Conservation (phyloP, 2,113 vertebrate genomes). For the Eolophus roseicapilla region DNA sequence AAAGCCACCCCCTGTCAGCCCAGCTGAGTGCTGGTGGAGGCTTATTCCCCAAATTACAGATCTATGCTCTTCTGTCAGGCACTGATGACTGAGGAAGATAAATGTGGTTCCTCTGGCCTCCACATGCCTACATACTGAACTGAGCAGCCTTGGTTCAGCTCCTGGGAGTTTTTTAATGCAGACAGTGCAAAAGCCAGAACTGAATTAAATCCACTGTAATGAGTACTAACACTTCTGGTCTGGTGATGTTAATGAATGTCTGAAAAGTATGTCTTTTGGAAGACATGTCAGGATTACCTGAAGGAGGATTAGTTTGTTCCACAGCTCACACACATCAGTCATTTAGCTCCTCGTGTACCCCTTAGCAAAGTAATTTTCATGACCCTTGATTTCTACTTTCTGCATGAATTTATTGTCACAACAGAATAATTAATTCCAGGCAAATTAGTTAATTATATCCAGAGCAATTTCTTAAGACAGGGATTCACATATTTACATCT, state of each 20-base stretch:
- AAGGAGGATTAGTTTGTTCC: slow-evolving; percentile 17
- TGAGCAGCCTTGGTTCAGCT: not conserved
- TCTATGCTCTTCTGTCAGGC: not conserved
- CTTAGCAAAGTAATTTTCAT: not conserved
- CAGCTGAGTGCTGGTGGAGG: fast-evolving
- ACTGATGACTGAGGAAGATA: not conserved
- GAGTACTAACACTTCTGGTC: not conserved
- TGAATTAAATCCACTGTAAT: slow-evolving; percentile 21
- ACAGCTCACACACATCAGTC: not conserved
- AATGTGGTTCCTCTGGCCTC: not conserved
- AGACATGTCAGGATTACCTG: slow-evolving; percentile 42
- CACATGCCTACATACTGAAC: not conserved
- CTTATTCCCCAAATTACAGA: not conserved
- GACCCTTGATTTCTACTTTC: not conserved
- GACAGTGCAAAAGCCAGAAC: not conserved
- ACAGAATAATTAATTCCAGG: not conserved
- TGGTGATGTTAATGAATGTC: slow-evolving; percentile 5
- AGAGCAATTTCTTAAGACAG: not conserved
- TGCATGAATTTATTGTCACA: not conserved
- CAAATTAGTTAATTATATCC: not conserved
- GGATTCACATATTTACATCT: not conserved
- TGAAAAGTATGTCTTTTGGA: slow-evolving; percentile 7
- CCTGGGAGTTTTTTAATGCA: not conserved
- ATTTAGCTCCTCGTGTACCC: not conserved
- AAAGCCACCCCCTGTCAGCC: not conserved